These are phyloP conservation scores for Nycticryphes semicollaris DNA, from an alignment of 2,113 vertebrate species.

Conservation along the genomic window DNA sequence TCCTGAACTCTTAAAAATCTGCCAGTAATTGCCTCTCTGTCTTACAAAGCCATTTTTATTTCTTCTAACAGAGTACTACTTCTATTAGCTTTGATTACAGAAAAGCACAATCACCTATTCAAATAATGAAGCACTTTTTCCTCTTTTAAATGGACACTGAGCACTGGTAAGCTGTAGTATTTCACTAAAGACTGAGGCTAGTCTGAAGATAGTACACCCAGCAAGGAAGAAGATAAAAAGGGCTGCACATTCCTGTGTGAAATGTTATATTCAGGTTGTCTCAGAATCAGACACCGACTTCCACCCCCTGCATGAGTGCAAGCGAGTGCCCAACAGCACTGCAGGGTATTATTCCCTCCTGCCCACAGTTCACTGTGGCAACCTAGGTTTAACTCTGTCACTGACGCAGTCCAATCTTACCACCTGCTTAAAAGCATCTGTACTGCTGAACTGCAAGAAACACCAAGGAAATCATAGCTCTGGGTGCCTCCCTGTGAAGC, in stretches of 20 bases:
- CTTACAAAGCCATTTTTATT: neutral
- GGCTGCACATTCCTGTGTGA: neutral
- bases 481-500: neutral
- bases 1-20: neutral
- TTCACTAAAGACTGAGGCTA: neutral
- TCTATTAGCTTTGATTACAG: neutral
- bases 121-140: neutral
- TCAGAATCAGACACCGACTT: conserved; percentile 6
- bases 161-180: neutral
- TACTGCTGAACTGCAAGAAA: neutral
- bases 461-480: neutral
- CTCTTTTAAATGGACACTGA: neutral
- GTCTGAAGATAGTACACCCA: neutral
- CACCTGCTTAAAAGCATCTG: neutral
- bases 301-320: accelerated
- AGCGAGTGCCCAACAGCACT: accelerated
- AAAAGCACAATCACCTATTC: neutral
- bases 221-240: conserved; percentile 11
- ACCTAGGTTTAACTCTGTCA: neutral
- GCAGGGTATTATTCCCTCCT: neutral
- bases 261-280: neutral
- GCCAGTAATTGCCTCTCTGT: neutral
- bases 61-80: neutral
- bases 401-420: neutral
- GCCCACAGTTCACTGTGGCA: neutral